Base-by-base conservation (phyloP, 2,888 invertebrate species). In the Ditula angustiorana region DNA sequence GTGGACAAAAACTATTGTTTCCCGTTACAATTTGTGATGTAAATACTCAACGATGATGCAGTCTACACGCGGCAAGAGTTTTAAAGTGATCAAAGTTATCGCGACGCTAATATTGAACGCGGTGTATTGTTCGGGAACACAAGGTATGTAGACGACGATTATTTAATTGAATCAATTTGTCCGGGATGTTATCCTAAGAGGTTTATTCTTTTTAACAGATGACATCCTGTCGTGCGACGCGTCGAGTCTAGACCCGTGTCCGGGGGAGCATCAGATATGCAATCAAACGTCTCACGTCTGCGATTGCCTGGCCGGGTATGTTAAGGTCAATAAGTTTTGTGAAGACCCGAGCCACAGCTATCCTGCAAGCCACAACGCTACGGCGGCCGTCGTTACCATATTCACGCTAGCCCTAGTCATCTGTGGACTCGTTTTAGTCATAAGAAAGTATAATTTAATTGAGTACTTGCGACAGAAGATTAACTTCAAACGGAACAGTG, bases 131-230 rank as follows among this genome's bases (percentile, higher is more conserved):
- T 81, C 82, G 70, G 82, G 77, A 75, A 74, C 82, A 68, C 74
- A 64, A 76, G 90, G 92, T 92, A 86, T 90, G 91, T 87, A 83
- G 74, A 71, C 74, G 76, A 83, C 92, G 81, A 91, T 92, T 90
- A 92, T 91, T 89, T 92, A 92, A 92, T 92, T 92, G 91, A 92
- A 86, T 87, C 90, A 91, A 91, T 90, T 88, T 82, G 78, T 83
- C 76, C 80, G 72, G 80, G 77, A 77, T 80, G 80, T 83, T 83
- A 85, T 83, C 78, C 76, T 64, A 74, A 79, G 77, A 78, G 79
- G 76, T 79, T 81, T 82, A 86, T 88, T 89, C 83, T 88, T 89
- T 91, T 90, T 91, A 93, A 91, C 92, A 92, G 93, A 90, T 73
- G 78, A 86, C 81, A 86, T 93, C 89, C 92, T 88, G 88, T 77